Conservation (phyloP, 2,888 invertebrate genomes). For the Operophtera brumata region DNA sequence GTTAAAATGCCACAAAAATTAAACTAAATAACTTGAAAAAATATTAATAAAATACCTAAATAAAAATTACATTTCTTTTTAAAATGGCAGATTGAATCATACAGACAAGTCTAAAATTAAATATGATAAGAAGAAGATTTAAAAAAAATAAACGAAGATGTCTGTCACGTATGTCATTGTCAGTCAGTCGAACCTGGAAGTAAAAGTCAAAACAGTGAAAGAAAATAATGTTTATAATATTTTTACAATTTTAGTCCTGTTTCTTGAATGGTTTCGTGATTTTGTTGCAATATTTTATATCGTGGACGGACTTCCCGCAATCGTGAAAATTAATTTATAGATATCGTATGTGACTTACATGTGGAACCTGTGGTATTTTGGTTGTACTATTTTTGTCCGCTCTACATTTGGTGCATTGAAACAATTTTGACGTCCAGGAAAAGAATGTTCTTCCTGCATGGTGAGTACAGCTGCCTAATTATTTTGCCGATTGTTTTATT, state of each 20-base stretch:
- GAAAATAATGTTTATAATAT: conserved; percentile 53
- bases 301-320: neutral
- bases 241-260: conserved; percentile 37
- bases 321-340: conserved; percentile 20
- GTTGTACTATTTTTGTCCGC: conserved; percentile 79
- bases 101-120: no score
- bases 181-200: conserved; percentile 20
- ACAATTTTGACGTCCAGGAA: conserved; percentile 76
- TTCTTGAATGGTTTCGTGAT: conserved; percentile 20
- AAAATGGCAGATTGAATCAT: no score
- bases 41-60: neutral
- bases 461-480: conserved; percentile 50
- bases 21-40: neutral
- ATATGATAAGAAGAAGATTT: no score
- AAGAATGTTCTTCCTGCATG: conserved; percentile 70
- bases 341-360: conserved; percentile 27
- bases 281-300: conserved; percentile 2
- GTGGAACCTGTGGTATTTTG: conserved; percentile 63
- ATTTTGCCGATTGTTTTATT: conserved; percentile 32
- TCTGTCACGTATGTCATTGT: conserved; percentile 1
- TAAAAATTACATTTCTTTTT: neutral
- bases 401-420: conserved; percentile 75
- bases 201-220: conserved; percentile 71
- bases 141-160: no score
- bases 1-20: no score